Evolutionary conservation across 1,140 invertebrate species (phyloP), one percentile per base, ranked within the genome.

Genomic region (Drosophila persimilis): DNA sequence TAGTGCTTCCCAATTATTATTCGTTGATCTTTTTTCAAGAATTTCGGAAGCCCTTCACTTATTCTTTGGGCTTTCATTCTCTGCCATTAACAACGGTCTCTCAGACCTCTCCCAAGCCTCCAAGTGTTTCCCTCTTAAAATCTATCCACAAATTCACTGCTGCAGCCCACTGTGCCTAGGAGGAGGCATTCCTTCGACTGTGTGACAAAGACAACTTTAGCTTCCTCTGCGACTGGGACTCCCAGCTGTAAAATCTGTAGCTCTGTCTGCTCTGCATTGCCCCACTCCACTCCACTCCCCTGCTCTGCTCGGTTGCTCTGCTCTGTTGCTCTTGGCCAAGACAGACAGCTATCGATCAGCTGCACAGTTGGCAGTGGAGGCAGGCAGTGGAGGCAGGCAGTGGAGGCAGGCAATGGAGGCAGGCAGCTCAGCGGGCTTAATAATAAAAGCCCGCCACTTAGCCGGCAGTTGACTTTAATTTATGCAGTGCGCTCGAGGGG

Each of bases 331-430:
- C 63, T 65, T 54, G 41, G 35, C 35, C 48, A 44, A 80, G 81
- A 80, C 77, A 86, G 81, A 85, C 81, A 85, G 81, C 81, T 85
- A 85, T 85, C 81, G 81, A 85, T 85, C 81, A 85, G 81, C 83
- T 88, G 81, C 81, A 86, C 65, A 77, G 77, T 77, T 83, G 79
- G 76, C 77, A 29, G 35, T 39, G 35, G 35, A 48, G 44, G 44
- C 56, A 59, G 56, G 35, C 35, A 39, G 13, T 39, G 35, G 55
- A 48, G 44, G 44, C 56, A 59, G 56, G 35, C 35, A 39, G 13
- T 39, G 35, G 35, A 48, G 15, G 15, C 15, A 53, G 54, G 64
- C 54, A 39, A 39, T 39, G 35, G 55, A 53, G 54, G 64, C 54
- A 39, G 61, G 62, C 73, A 54, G 79, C 81, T 88, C 83, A 86